Evolutionary conservation across 2,797 vertebrate species (phyloP).

Genomic region (Lycodopsis pacificus): DNA sequence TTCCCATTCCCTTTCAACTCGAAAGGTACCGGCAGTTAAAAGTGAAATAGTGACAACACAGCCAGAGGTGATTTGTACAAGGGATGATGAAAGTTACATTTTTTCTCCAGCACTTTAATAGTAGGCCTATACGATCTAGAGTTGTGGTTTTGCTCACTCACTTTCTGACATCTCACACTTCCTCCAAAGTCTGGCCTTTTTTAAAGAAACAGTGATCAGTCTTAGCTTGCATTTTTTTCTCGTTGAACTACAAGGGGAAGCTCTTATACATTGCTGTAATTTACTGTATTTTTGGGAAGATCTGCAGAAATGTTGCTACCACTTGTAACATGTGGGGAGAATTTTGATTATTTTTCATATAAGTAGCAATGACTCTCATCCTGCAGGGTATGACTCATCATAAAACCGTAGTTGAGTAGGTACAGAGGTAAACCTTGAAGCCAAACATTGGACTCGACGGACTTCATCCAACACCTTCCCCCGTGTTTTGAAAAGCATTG

Average conservation of each 20-base stretch:
- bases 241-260: neutral
- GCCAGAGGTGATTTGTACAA: slow-evolving; percentile 49
- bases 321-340: neutral
- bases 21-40: slow-evolving; percentile 22
- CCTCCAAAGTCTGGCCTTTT: slow-evolving; percentile 6
- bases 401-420: slow-evolving; percentile 51
- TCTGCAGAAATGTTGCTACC: neutral
- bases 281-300: slow-evolving; percentile 13
- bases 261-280: neutral
- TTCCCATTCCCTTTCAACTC: slow-evolving; percentile 38
- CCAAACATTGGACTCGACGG: slow-evolving; percentile 46
- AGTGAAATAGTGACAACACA: slow-evolving; percentile 35
- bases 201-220: neutral
- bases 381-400: slow-evolving; percentile 48
- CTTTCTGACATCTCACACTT: slow-evolving; percentile 21
- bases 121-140: neutral
- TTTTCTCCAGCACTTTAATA: slow-evolving; percentile 6
- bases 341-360: slow-evolving; percentile 16
- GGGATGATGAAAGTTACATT: slow-evolving; percentile 44
- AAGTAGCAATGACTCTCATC: slow-evolving; percentile 16
- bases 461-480: slow-evolving; percentile 28
- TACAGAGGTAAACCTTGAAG: slow-evolving; percentile 57
- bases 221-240: slow-evolving; percentile 20
- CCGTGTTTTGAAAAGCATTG: slow-evolving; percentile 57
- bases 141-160: neutral